These are phyloP conservation scores for Lysandra coridon DNA, from an alignment of 2,888 invertebrate genomes.

Conservation along the genomic window DNA sequence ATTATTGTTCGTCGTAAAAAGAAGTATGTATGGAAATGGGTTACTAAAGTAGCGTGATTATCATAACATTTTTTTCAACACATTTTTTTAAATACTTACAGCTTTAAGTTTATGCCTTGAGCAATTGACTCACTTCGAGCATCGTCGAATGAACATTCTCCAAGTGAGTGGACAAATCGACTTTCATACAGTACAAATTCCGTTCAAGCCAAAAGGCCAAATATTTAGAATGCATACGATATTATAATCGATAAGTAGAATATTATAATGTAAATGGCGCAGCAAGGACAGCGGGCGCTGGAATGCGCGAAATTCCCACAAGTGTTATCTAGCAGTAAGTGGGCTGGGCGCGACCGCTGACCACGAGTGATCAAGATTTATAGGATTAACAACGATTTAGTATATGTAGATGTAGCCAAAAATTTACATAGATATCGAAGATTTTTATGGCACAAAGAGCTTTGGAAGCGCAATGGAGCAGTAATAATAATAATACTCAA, in stretches of 20 bases:
- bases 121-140: not conserved
- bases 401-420: not conserved
- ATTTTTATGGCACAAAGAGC: not conserved
- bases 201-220: not conserved
- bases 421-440: not conserved
- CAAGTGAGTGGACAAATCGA: not conserved
- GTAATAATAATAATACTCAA: no score
- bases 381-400: not conserved
- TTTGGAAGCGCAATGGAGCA: no score
- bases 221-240: slow-evolving; percentile 13
- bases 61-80: not conserved
- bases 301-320: slow-evolving; percentile 20
- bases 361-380: slow-evolving; percentile 16
- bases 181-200: not conserved
- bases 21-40: slow-evolving; percentile 12
- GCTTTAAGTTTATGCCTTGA: not conserved
- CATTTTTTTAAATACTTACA: not conserved
- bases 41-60: not conserved
- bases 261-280: slow-evolving; percentile 13
- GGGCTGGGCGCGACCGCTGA: slow-evolving; percentile 4
- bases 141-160: not conserved
- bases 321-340: slow-evolving; percentile 7
- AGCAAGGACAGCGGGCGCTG: slow-evolving; percentile 5
- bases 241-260: not conserved
- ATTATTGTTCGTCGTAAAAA: slow-evolving; percentile 15